phyloP scores from a whole-genome alignment of 1,140 invertebrate genomes.

The Drosophila punjabiensis region DNA sequence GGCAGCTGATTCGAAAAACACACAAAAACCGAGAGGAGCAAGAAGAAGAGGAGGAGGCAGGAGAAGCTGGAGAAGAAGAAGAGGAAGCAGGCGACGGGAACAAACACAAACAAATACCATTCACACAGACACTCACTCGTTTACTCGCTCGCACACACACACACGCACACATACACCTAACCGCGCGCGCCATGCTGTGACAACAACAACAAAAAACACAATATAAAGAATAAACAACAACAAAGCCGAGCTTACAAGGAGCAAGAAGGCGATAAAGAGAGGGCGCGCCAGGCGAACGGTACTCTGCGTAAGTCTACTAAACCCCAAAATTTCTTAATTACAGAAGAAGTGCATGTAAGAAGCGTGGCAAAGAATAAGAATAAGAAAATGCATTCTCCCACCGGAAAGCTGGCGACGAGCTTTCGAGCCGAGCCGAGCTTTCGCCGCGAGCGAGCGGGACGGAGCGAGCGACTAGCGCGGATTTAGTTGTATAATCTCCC shows the following conservation, averaged over 20 bases:
- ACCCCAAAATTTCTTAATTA: too few species aligned
- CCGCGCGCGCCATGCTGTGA: constrained; percentile 34
- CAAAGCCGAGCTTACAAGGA: constrained; percentile 14
- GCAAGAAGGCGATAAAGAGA: constrained; percentile 18
- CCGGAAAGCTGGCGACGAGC: constrained; percentile 1
- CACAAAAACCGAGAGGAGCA: constrained; percentile 6
- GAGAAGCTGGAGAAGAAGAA: constrained; percentile 16
- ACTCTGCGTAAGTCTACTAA: constrained; percentile 10
- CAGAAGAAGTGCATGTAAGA: background rate
- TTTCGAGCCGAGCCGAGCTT: constrained; percentile 12
- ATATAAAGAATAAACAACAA: constrained; percentile 13
- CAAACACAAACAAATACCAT: constrained; percentile 36
- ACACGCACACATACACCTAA: background rate
- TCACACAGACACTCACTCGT: constrained; percentile 1
- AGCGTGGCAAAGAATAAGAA: constrained; percentile 8
- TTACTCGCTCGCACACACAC: constrained; percentile 9
- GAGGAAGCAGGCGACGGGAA: constrained; percentile 19
- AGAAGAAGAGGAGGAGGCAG: background rate
- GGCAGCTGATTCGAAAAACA: constrained; percentile 68
- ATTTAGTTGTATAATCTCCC: constrained; percentile 9
- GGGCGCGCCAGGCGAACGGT: constrained; percentile 3
- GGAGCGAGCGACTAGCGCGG: background rate
- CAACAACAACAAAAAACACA: constrained; percentile 41
- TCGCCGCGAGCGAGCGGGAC: background rate
- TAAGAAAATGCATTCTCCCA: constrained; percentile 4